phyloP scores from a whole-genome alignment of 2,888 invertebrate genomes.

The Leptopterna dolabrata region DNA sequence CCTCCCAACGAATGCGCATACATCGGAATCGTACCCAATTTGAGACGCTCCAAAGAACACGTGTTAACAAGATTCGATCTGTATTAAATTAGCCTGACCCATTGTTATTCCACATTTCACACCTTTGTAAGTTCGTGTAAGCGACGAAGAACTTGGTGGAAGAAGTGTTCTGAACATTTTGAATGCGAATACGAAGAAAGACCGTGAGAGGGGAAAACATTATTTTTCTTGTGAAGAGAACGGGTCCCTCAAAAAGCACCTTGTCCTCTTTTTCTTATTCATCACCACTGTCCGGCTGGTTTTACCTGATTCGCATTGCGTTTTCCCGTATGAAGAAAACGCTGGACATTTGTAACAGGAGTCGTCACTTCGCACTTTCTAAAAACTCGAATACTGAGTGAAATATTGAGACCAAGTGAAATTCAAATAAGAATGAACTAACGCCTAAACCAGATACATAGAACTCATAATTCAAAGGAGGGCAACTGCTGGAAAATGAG shows the following conservation, averaged over 20 bases:
- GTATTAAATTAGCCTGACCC: conserved; percentile 51
- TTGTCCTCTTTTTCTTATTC: conserved; percentile 29
- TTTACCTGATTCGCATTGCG: neutral
- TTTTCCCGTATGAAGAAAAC: neutral
- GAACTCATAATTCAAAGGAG: no score
- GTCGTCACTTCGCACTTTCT: neutral
- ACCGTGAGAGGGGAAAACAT: neutral
- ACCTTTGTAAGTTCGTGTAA: conserved; percentile 47
- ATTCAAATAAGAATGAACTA: no score
- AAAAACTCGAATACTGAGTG: neutral
- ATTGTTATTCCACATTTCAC: conserved; percentile 52
- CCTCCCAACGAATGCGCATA: conserved; percentile 47
- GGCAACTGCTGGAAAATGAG: no score
- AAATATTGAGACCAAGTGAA: no score
- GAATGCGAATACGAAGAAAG: neutral
- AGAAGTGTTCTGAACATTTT: conserved; percentile 4
- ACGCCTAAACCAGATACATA: no score
- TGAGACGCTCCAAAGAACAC: conserved; percentile 41
- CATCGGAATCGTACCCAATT: conserved; percentile 49
- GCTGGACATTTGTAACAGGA: neutral
- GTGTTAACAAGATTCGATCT: conserved; percentile 55
- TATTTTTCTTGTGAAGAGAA: conserved; percentile 24
- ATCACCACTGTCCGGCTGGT: neutral
- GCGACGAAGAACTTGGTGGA: conserved; percentile 38
- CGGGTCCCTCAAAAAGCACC: neutral